Evolutionary conservation across 2,113 vertebrate species (phyloP), one percentile per base, ranked within the genome.

Genomic region (Corythornis madagascariensis): DNA sequence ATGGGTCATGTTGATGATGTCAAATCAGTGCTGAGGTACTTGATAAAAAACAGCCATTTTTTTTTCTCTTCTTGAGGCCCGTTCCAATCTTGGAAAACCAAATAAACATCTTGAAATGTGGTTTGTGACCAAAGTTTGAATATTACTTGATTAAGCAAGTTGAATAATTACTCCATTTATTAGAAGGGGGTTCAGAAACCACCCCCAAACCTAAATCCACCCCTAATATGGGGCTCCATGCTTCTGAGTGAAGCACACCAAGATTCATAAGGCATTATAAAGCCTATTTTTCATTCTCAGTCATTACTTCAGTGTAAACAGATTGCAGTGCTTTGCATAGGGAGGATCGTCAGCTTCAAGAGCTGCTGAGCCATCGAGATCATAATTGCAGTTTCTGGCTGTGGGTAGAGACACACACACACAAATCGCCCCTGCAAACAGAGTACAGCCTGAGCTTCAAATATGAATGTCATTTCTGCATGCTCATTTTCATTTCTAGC

Each of bases 401-500:
- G 69, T 55, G 76, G 72, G 13, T 33, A 73, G 84, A 85, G 19
- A 69, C 40, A 80, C 40, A 85, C 47, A 77, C 57, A 77, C 57
- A 60, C 31, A 89, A 53, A 94, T 94, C 82, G 78, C 47, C 53
- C 52, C 31, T 74, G 91, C 87, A 95, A 91, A 93, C 47, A 88
- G 67, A 64, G 56, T 35, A 21, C 64, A 85, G 67, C 38, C 75
- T 52, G 87, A 83, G 75, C 82, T 91, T 84, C 79, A 74, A 78
- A 81, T 89, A 80, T 38, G 79, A 88, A 57, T 78, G 40, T 88
- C 42, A 7, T 57, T 89, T 52, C 67, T 92, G 43, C 0, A 0
- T 92, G 60, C 75, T 92, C 72, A 61, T 93, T 93, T 89, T 92
- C 57, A 74, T 92, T 93, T 88, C 78, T 80, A 95, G 53, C 50